Evolutionary conservation across 2,888 invertebrate genomes (phyloP), one percentile per base, ranked within the genome.

Genomic region (Campoplex capitator): DNA sequence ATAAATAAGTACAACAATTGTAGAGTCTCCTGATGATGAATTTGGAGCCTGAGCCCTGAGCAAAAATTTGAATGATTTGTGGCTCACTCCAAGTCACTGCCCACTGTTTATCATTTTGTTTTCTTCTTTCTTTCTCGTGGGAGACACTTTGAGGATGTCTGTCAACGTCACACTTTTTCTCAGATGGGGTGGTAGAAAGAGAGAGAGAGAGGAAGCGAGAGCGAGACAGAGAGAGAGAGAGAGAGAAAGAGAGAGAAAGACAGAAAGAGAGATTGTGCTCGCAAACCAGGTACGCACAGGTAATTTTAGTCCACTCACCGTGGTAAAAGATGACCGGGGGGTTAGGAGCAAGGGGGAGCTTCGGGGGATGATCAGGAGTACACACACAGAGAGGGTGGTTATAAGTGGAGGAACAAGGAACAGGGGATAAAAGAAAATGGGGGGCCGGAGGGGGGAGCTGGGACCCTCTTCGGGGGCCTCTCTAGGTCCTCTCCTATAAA

Each of bases 401-500:
- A 68, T 67, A 78, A 56, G 51, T n/a, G 68, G 56, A 83, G 75
- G 70, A 70, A 81, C 80, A 68, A 74, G 68, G 80, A 73, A 84
- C 67, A 62, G 62, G 79, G 80, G 83, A 67, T 70, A 83, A 84
- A 81, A 87, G 82, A 87, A 87, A 48, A 84, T n/a, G 83, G 81
- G 83, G 83, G 85, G 79, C 79, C 80, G 85, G 88, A 84, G 83
- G 88, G 88, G 79, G 88, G 79, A 84, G 79, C 79, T 86, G 85
- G 89, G 89, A 87, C 89, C 90, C 88, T 88, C 84, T 88, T 76
- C 68, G 75, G 84, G 88, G 90, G 87, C 89, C 90, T 88, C 90
- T 86, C 87, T 77, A 88, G 90, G 89, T 90, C 89, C 90, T 91
- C 89, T 90, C 90, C 93, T 93, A 93, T 90, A 91, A 92, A 94